Percentiles rank a stretch among this genome's conserved stretches.
phyloP scores from a whole-genome alignment of 2,797 vertebrate species.

The Enteromius argenteus region DNA sequence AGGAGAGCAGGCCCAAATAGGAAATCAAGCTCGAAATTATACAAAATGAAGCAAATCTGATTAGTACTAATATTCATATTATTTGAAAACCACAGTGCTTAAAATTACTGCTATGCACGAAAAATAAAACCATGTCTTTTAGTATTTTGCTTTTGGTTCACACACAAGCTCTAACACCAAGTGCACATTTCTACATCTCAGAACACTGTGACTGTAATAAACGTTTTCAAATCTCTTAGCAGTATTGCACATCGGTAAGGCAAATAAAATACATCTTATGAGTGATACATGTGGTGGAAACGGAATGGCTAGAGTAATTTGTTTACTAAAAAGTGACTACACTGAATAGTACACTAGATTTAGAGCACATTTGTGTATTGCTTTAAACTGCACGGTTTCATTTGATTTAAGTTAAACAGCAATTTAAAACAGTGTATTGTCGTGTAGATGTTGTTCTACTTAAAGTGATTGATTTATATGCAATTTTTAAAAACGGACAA shows the following conservation, averaged over 20 bases:
- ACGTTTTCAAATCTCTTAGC: conserved; percentile 41
- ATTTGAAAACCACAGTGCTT: conserved; percentile 51
- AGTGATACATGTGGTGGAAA: conserved; percentile 37
- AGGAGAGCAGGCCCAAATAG: conserved; percentile 22
- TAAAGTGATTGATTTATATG: conserved; percentile 16
- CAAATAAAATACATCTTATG: conserved; percentile 52
- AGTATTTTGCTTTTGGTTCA: conserved; percentile 40
- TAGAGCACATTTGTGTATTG: conserved; percentile 46
- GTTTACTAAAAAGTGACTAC: conserved; percentile 4
- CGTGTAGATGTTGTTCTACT: neutral
- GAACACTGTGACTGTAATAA: conserved; percentile 19
- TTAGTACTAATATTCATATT: neutral
- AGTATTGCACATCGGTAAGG: conserved; percentile 63
- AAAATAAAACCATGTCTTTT: conserved; percentile 22
- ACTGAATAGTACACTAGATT: neutral
- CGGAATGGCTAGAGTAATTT: neutral
- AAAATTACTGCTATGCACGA: conserved; percentile 42
- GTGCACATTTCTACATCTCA: conserved; percentile 16
- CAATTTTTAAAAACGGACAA: neutral
- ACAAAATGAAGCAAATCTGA: conserved; percentile 16
- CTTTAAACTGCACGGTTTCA: conserved; percentile 34
- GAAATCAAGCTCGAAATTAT: neutral
- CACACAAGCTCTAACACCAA: conserved; percentile 38
- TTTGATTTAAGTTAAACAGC: neutral
- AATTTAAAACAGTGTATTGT: conserved; percentile 20